phyloP scores from a whole-genome alignment of 1,140 invertebrate species.

The Drosophila quadrilineata region DNA sequence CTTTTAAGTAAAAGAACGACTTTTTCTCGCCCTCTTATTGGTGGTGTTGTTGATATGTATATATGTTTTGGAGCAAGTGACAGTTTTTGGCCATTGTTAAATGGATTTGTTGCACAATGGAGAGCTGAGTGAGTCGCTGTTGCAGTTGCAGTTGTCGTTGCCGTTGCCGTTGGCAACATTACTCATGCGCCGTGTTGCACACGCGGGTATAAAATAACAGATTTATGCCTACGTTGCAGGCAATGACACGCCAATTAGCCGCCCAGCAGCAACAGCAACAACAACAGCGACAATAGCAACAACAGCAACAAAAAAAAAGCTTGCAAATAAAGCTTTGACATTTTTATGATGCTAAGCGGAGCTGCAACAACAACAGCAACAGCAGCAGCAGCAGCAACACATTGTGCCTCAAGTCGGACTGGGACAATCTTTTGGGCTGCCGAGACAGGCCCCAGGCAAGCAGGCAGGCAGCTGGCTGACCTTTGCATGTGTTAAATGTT shows the following conservation, averaged over 20 bases:
- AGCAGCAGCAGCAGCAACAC: conserved; percentile 8
- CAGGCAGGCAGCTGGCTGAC: conserved; percentile 56
- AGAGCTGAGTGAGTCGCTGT: background rate
- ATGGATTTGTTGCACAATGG: conserved; percentile 24
- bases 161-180: conserved; percentile 50
- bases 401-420: conserved; percentile 28
- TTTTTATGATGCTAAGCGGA: conserved; percentile 79
- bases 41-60: too few species aligned
- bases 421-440: conserved; percentile 59
- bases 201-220: conserved; percentile 75
- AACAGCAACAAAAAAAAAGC: conserved; percentile 39
- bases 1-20: too few species aligned
- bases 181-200: conserved; percentile 74
- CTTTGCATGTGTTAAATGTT: conserved; percentile 59
- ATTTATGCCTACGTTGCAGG: conserved; percentile 74
- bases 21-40: too few species aligned
- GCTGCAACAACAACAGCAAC: conserved; percentile 32
- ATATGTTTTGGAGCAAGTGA: too few species aligned
- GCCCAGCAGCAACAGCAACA: conserved; percentile 44
- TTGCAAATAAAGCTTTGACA: conserved; percentile 79
- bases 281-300: conserved; percentile 25
- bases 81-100: conserved; percentile 27
- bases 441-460: conserved; percentile 36
- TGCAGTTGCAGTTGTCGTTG: conserved; percentile 2
- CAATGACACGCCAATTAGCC: conserved; percentile 80